Percentiles rank a stretch among this genome's conserved stretches.
phyloP scores from a whole-genome alignment of 53 echinoderm and acorn worm genomes.

The Apostichopus leukothele region DNA sequence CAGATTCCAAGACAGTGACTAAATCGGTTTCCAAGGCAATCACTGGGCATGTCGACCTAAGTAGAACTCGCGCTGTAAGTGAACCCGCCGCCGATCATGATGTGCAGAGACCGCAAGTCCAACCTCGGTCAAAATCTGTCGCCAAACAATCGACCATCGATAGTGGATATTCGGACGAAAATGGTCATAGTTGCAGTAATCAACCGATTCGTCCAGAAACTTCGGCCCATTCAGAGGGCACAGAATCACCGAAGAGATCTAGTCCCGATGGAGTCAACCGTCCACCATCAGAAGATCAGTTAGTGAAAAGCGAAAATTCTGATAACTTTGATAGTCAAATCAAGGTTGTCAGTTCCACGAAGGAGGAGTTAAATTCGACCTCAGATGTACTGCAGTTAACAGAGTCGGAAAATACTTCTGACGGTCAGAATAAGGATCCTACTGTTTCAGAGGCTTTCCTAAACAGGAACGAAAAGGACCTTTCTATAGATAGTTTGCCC shows the following conservation, averaged over 20 bases:
- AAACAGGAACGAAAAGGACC: not conserved
- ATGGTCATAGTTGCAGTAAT: slow-evolving; percentile 51
- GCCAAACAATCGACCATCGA: slow-evolving; percentile 83
- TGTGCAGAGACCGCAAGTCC: slow-evolving; percentile 7
- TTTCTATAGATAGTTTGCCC: not conserved
- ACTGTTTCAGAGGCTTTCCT: not conserved
- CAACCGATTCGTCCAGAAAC: not conserved
- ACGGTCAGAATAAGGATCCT: not conserved
- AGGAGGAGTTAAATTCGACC: not conserved
- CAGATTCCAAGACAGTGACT: not conserved
- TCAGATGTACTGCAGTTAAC: too few species aligned
- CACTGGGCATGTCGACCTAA: not conserved
- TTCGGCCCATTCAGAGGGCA: not conserved
- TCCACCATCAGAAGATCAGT: not conserved
- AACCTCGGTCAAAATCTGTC: slow-evolving; percentile 36
- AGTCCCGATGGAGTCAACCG: slow-evolving; percentile 5
- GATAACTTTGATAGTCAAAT: not conserved
- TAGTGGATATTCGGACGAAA: slow-evolving; percentile 94
- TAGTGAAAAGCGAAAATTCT: not conserved
- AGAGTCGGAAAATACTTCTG: not conserved
- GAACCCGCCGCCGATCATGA: not conserved
- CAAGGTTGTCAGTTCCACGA: not conserved
- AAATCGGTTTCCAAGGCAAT: not conserved
- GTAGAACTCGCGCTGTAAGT: slow-evolving; percentile 15
- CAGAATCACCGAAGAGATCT: slow-evolving; percentile 8